Conservation (phyloP, 2,797 vertebrate genomes). For the Australoheros facetus region DNA sequence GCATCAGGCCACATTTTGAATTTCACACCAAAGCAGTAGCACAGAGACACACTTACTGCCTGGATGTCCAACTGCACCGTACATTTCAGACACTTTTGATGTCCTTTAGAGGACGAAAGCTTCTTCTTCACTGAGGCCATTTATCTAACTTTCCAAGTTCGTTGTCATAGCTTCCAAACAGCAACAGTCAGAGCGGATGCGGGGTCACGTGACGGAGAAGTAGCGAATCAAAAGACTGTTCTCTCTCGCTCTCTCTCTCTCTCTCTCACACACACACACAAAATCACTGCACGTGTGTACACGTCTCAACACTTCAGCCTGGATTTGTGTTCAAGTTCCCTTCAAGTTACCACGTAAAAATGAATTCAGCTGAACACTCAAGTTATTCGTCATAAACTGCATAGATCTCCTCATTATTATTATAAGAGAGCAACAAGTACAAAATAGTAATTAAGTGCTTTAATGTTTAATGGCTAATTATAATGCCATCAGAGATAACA, state of each 20-base stretch:
- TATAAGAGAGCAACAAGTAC: not conserved
- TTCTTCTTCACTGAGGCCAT: constrained; percentile 48
- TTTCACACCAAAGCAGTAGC: not conserved
- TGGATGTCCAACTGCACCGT: constrained; percentile 73
- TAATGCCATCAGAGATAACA: constrained; percentile 23
- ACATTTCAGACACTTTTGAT: constrained; percentile 74
- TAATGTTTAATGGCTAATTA: constrained; percentile 25
- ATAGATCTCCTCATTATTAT: not conserved
- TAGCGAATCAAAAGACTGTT: constrained; percentile 40
- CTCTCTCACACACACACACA: not conserved
- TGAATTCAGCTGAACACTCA: not conserved
- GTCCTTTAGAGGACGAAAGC: constrained; percentile 22
- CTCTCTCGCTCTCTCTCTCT: too few species aligned
- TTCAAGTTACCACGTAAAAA: not conserved
- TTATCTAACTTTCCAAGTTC: constrained; percentile 54
- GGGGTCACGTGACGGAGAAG: constrained; percentile 78
- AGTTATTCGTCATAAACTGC: not conserved
- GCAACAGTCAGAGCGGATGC: constrained; percentile 58
- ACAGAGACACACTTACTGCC: constrained; percentile 69
- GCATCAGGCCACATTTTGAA: not conserved
- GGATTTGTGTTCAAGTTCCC: not conserved
- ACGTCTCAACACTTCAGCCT: not conserved
- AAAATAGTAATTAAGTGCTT: not conserved
- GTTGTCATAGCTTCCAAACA: constrained; percentile 76
- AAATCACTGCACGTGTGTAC: not conserved